Conservation (phyloP, 2,113 vertebrate species). For the Xiphophorus hellerii region DNA sequence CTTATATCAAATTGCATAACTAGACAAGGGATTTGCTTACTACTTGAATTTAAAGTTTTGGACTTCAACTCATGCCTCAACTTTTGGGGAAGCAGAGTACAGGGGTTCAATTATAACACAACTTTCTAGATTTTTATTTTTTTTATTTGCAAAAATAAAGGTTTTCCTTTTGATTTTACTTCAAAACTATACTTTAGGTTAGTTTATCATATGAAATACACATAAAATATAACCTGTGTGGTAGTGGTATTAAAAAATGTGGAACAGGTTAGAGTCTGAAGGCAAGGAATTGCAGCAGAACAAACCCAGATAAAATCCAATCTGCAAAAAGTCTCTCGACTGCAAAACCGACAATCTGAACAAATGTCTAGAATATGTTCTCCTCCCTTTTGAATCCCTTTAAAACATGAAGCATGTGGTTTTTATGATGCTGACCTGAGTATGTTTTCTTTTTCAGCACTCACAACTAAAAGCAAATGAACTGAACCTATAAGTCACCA, state of each 20-base stretch:
- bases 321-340: neutral
- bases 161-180: too few relatives aligned
- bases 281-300: neutral
- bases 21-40: too few relatives aligned
- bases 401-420: neutral
- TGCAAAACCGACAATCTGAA: too few relatives aligned
- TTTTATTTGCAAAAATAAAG: too few relatives aligned
- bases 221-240: neutral
- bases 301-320: neutral
- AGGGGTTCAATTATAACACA: too few relatives aligned
- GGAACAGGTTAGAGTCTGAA: neutral
- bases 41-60: too few relatives aligned
- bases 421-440: neutral
- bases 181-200: too few relatives aligned
- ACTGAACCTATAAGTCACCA: slow-evolving; percentile 20
- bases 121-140: too few relatives aligned
- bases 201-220: neutral
- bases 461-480: slow-evolving; percentile 17
- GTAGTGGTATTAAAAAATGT: neutral
- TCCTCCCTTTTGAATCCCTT: neutral
- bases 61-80: too few relatives aligned
- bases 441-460: slow-evolving; percentile 6
- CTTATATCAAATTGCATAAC: too few relatives aligned
- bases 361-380: neutral
- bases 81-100: too few relatives aligned